Conservation (phyloP, 2,888 invertebrate genomes). For the Zelleria hepariella region DNA sequence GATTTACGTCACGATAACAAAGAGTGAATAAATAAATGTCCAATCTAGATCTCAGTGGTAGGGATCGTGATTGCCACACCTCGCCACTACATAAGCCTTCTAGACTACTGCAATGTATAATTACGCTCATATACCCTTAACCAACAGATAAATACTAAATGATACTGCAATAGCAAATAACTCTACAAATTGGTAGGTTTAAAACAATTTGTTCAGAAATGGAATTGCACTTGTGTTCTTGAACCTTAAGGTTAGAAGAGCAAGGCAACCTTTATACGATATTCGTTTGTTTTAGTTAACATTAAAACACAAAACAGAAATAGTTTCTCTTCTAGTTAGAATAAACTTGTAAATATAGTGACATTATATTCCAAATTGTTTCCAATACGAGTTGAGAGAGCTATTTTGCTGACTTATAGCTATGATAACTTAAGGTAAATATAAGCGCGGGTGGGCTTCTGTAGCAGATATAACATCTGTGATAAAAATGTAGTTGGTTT, state of each 20-base stretch:
- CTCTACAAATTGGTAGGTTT: neutral
- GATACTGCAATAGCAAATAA: neutral
- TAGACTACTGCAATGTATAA: conserved; percentile 45
- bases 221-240: neutral
- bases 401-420: too few relatives aligned
- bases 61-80: conserved; percentile 59
- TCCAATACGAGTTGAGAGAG: too few relatives aligned
- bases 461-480: conserved; percentile 3
- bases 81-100: conserved; percentile 46
- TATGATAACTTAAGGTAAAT: neutral
- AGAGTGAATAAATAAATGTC: conserved; percentile 36
- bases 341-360: too few relatives aligned
- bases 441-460: conserved; percentile 13
- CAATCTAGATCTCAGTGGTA: conserved; percentile 31
- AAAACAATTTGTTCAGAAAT: neutral
- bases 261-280: too few relatives aligned
- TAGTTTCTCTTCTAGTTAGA: too few relatives aligned
- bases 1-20: conserved; percentile 34
- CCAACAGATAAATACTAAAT: neutral
- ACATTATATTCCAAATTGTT: too few relatives aligned
- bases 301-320: too few relatives aligned
- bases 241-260: neutral
- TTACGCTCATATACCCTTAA: conserved; percentile 32
- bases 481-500: neutral
- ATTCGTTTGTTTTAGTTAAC: too few relatives aligned